Evolutionary conservation across 2,888 invertebrate genomes (phyloP).

Genomic region (Ophion ventricosus): DNA sequence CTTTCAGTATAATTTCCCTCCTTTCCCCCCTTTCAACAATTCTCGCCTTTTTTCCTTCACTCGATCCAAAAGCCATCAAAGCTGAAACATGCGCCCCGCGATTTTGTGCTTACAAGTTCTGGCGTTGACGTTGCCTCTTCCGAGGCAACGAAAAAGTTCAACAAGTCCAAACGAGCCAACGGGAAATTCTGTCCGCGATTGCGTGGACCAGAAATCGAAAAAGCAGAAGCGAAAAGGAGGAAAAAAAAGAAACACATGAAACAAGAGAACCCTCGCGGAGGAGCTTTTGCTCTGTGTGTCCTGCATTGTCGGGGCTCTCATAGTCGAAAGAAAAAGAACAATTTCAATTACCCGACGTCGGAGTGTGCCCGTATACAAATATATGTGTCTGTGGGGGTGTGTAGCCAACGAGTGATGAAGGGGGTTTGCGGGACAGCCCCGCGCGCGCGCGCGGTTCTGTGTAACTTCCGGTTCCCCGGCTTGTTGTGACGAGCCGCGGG

Average conservation of each 20-base stretch:
- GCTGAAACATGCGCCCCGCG: not conserved
- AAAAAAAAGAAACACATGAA: slow-evolving; percentile 23
- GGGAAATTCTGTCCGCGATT: slow-evolving; percentile 1
- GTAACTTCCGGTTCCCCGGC: slow-evolving; percentile 71
- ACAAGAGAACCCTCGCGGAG: slow-evolving; percentile 38
- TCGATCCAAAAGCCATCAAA: not conserved
- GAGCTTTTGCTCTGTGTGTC: slow-evolving; percentile 15
- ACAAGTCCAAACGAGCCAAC: not conserved
- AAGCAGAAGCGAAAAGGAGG: not conserved
- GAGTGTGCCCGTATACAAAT: slow-evolving; percentile 52
- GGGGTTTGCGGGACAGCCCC: slow-evolving; percentile 18
- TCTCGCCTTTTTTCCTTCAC: not conserved
- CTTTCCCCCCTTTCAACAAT: not conserved
- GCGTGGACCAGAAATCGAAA: slow-evolving; percentile 35
- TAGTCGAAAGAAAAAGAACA: slow-evolving; percentile 68
- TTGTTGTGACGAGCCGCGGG: slow-evolving; percentile 65
- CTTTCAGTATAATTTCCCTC: no score
- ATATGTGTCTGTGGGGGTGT: slow-evolving; percentile 27
- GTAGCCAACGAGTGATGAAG: slow-evolving; percentile 28
- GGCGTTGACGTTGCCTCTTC: slow-evolving; percentile 44
- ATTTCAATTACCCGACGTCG: slow-evolving; percentile 65
- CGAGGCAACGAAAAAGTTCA: slow-evolving; percentile 17
- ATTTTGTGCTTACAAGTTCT: slow-evolving; percentile 25
- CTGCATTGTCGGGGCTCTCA: slow-evolving; percentile 29
- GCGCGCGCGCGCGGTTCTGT: slow-evolving; percentile 57